phyloP scores from a whole-genome alignment of 2,797 vertebrate genomes.

The Parauchenoglanis punctatus region DNA sequence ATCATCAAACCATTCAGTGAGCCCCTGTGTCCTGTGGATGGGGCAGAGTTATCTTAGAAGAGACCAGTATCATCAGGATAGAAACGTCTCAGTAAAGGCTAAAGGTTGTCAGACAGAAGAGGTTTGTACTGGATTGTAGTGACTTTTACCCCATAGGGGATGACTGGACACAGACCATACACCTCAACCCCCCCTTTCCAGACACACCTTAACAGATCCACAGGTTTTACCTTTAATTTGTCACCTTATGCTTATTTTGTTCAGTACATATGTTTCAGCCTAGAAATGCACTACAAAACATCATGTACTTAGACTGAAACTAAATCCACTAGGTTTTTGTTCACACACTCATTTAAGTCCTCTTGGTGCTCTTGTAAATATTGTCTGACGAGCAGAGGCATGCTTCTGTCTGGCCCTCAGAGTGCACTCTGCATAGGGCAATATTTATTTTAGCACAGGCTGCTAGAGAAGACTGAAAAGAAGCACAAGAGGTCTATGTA shows the following conservation, averaged over 20 bases:
- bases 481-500: conserved; percentile 76
- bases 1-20: not conserved
- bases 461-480: conserved; percentile 69
- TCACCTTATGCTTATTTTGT: not conserved
- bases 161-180: not conserved
- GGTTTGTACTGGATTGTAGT: not conserved
- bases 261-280: not conserved
- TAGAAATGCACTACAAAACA: conserved; percentile 24
- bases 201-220: not conserved
- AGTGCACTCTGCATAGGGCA: conserved; percentile 69
- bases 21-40: not conserved
- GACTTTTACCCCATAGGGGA: not conserved
- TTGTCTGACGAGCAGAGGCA: conserved; percentile 63
- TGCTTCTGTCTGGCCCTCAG: conserved; percentile 66
- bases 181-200: not conserved
- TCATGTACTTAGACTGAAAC: conserved; percentile 48
- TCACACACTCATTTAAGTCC: conserved; percentile 63
- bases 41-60: not conserved
- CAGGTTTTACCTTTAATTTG: not conserved
- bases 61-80: not conserved
- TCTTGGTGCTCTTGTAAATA: conserved; percentile 69
- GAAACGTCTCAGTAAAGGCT: not conserved
- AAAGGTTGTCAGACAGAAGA: not conserved
- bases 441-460: conserved; percentile 78
- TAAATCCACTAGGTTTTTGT: conserved; percentile 52